Evolutionary conservation across 92 coral and sea anemone genomes (phyloP).

Genomic region (Hydrozoanthus gracilis): DNA sequence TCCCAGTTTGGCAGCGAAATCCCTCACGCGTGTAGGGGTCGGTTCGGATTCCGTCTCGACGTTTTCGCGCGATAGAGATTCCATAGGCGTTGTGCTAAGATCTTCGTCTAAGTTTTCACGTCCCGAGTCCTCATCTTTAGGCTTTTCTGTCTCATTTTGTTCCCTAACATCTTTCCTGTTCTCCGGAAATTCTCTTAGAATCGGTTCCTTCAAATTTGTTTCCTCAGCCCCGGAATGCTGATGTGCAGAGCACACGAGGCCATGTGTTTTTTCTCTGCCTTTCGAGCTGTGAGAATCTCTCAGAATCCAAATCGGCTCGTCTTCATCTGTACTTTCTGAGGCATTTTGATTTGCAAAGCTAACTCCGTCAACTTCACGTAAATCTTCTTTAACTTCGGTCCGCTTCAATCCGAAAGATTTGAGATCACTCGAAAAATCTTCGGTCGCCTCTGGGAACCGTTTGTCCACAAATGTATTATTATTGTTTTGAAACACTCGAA

Average conservation of each 20-base stretch:
- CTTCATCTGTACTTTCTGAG: not conserved
- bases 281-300: slow-evolving; percentile 12
- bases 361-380: slow-evolving; percentile 35
- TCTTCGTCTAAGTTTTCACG: slow-evolving; percentile 25
- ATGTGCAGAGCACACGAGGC: not conserved
- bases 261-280: slow-evolving; percentile 35
- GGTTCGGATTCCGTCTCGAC: slow-evolving; percentile 39
- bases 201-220: not conserved
- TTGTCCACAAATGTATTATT: slow-evolving; percentile 12
- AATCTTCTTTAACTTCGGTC: slow-evolving; percentile 40
- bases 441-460: slow-evolving; percentile 41
- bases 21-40: slow-evolving; percentile 53
- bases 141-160: not conserved
- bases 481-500: slow-evolving; percentile 40
- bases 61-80: slow-evolving; percentile 38
- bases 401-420: slow-evolving; percentile 53
- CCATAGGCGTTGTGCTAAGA: not conserved
- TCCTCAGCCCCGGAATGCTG: not conserved
- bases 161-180: not conserved
- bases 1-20: slow-evolving; percentile 87
- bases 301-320: slow-evolving; percentile 26
- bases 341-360: slow-evolving; percentile 1
- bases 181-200: not conserved
- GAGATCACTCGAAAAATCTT: slow-evolving; percentile 8
- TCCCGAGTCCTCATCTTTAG: not conserved